These are phyloP conservation scores for Gymnoscelis rufifasciata DNA, from an alignment of 2,888 invertebrate genomes.

Conservation along the genomic window DNA sequence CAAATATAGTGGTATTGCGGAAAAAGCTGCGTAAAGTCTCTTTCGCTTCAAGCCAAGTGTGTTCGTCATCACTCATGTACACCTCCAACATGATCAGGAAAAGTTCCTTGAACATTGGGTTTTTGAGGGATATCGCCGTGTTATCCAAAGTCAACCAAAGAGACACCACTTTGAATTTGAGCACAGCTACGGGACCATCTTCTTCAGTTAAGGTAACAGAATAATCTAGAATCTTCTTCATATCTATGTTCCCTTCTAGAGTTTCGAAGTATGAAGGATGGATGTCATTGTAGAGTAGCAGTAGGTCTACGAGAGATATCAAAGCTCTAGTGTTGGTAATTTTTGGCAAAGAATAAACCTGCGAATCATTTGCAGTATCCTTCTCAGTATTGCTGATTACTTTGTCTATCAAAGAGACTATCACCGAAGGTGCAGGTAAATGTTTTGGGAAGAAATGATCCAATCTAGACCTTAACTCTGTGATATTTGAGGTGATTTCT, in stretches of 20 bases:
- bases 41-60: constrained; percentile 74
- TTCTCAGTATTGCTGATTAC: constrained; percentile 37
- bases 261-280: constrained; percentile 67
- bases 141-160: constrained; percentile 69
- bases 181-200: constrained; percentile 43
- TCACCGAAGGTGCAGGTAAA: constrained; percentile 53
- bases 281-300: constrained; percentile 63
- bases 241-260: constrained; percentile 64
- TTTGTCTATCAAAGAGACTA: constrained; percentile 57
- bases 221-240: constrained; percentile 61
- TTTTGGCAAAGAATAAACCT: constrained; percentile 55
- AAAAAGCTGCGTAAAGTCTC: constrained; percentile 79
- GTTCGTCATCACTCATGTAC: constrained; percentile 57
- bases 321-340: constrained; percentile 52
- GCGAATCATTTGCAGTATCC: constrained; percentile 20
- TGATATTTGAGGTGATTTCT: constrained; percentile 40
- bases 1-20: constrained; percentile 81
- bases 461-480: constrained; percentile 58
- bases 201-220: constrained; percentile 44
- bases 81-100: constrained; percentile 79
- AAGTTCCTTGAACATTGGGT: constrained; percentile 74
- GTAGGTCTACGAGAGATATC: constrained; percentile 55
- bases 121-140: constrained; percentile 71
- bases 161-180: constrained; percentile 70
- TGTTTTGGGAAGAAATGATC: constrained; percentile 71